Conservation (phyloP, 2,113 vertebrate species). For the Marcusenius ussheri region DNA sequence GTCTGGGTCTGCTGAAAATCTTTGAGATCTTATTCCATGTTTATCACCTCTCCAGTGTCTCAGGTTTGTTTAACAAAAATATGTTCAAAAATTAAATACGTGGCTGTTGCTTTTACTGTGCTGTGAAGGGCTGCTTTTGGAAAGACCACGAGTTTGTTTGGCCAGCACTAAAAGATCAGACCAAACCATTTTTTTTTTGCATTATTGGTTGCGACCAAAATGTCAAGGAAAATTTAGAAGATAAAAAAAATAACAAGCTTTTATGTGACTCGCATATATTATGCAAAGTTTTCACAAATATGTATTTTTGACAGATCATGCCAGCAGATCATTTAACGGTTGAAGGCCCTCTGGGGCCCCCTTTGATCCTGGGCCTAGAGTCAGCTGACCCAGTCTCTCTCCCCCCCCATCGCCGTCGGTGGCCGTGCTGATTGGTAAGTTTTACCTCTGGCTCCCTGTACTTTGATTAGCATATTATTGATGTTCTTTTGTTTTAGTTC, state of each 20-base stretch:
- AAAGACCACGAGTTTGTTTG: background rate
- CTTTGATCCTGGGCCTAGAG: background rate
- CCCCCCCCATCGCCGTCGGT: background rate
- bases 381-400: background rate
- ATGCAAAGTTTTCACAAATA: background rate
- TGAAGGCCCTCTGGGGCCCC: background rate
- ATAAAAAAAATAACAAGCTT: background rate
- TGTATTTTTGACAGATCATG: background rate
- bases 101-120: background rate
- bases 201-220: background rate
- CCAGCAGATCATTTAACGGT: background rate
- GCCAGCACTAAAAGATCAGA: background rate
- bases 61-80: background rate
- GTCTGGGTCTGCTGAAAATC: background rate
- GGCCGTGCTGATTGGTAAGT: background rate
- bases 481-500: background rate
- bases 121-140: background rate
- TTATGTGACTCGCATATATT: background rate
- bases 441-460: background rate
- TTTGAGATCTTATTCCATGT: background rate
- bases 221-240: background rate
- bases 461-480: background rate
- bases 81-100: background rate
- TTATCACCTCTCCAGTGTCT: background rate
- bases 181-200: background rate